Evolutionary conservation across 2,888 invertebrate species (phyloP), one percentile per base, ranked within the genome.

Genomic region (Drosophila neoperkinsi): DNA sequence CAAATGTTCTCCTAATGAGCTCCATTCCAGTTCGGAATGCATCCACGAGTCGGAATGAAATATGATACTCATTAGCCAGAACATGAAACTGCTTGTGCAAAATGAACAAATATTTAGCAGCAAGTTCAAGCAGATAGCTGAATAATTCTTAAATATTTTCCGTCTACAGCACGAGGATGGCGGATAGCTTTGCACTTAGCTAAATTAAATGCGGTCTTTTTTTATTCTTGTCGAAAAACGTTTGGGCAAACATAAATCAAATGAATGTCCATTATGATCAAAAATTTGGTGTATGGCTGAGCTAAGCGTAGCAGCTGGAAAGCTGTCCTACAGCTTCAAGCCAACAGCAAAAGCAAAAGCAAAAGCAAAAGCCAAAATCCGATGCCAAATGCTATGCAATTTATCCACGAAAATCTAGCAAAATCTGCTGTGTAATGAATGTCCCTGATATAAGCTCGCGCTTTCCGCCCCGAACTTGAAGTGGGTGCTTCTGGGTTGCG

Each of bases 401-500:
- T 86, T 88, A 86, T 89, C 88, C 77, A 70, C 64, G 71, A 68
- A 89, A 89, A 88, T 87, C 89, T 84, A 73, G 79, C 71, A 74
- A 78, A 84, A 87, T 84, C 81, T 88, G 87, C 89, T 87, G 81
- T 71, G 83, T 89, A 89, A 87, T 86, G 84, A 79, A 86, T 86
- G 84, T 74, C 68, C 71, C 69, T 74, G 73, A 82, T 76, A 74
- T 55, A 61, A 74, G 55, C 59, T 53, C 79, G 69, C 73, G 63
- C 55, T 52, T 38, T 57, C 58, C 53, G 28, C 31, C 33, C 55
- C 52, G 49, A 38, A 52, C 50, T 43, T 50, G 41, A 49, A 66
- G 43, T 53, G 46, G 38, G 36, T 10, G 25, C 59, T 38, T 25
- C 11, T 2, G 9, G 52, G 28, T 9, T 36, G 28, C 18, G 21